Evolutionary conservation across 2,797 vertebrate species (phyloP), one percentile per base, ranked within the genome.

Genomic region (Benthosema pterotum): DNA sequence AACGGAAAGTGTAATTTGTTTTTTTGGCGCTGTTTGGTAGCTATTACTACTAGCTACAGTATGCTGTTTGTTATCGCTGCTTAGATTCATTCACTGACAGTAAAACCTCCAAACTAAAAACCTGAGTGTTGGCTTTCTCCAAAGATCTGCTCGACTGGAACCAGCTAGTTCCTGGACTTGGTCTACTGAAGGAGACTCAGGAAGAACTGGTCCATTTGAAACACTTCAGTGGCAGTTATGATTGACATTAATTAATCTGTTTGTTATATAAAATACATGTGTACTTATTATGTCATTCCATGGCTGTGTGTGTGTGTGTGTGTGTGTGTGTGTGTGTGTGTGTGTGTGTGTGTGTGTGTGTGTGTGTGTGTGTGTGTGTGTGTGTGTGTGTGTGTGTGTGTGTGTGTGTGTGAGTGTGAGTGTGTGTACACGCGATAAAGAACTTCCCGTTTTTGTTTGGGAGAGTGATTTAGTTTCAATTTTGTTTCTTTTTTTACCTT

Each of bases 181-280:
- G 62, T n/a, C n/a, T n/a, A n/a, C 56, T 61, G 12, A 49, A 65
- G 48, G 42, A 49, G 28, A 77, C 77, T 85, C 79, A 77, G 79
- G 79, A 78, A 77, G 11, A 69, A 69, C 9, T 22, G 16, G 1
- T 52, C 56, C 17, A 57, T 50, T 58, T 17, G 43, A 67, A n/a
- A 58, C 11, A 18, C 11, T 51, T 5, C 5, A 38, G 15, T 16
- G 45, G 25, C 43, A 32, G 47, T 17, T n/a, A 56, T 57, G 0
- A 17, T 32, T 55, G 11, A 66, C 28, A 16, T 15, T 60, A 54
- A 57, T 63, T 63, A 48, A 52, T 69, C 19, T 46, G 1, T 69
- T 22, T 45, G 7, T 67, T 42, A 12, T 15, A 12, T 56, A 6
- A 57, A 49, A 14, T 25, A 42, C 4, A 38, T 2, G 2, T 54